Percentiles rank a stretch among this genome's conserved stretches.
Evolutionary conservation across 2,797 vertebrate genomes (phyloP).

Genomic region (Pseudotriccus pelzelni): DNA sequence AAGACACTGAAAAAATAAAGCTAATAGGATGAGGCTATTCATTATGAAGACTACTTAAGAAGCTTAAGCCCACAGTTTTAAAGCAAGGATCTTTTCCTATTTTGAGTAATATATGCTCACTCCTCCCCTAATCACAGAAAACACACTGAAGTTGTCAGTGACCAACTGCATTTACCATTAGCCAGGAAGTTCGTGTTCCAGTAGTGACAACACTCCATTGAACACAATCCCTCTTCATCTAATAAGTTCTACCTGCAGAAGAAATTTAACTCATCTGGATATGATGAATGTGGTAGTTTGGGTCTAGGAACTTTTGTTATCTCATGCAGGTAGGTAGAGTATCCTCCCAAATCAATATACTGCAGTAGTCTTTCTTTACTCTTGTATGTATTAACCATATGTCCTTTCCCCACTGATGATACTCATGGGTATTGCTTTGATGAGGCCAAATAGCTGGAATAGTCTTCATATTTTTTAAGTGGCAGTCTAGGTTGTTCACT

Average conservation of each 20-base stretch:
- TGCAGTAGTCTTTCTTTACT: not conserved
- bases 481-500: not conserved
- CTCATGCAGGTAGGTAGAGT: not conserved
- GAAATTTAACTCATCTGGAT: not conserved
- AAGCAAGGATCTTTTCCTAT: not conserved
- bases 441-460: not conserved
- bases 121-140: not conserved
- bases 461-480: not conserved
- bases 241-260: not conserved
- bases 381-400: not conserved
- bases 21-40: not conserved
- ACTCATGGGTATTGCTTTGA: not conserved
- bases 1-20: not conserved
- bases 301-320: not conserved
- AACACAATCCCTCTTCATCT: not conserved
- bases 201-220: not conserved
- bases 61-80: not conserved
- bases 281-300: not conserved
- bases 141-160: not conserved
- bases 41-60: not conserved
- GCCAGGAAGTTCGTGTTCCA: not conserved
- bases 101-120: not conserved
- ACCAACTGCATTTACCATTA: not conserved
- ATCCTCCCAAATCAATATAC: not conserved
- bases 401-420: not conserved